These are phyloP conservation scores for Carettochelys insculpta DNA, from an alignment of 2,113 vertebrate species.

Conservation along the genomic window DNA sequence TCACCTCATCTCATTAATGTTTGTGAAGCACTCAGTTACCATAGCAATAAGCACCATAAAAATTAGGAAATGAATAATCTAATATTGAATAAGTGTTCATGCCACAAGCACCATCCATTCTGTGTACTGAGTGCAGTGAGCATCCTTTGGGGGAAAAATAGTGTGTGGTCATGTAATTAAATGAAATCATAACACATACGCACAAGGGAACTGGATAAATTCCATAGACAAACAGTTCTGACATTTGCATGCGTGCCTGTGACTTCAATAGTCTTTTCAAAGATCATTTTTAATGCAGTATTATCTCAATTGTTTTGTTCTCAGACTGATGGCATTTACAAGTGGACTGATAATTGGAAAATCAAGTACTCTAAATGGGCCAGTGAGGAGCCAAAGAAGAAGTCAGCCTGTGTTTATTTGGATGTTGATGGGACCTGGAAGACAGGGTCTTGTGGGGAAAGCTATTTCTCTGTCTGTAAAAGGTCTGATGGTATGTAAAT, in stretches of 20 bases:
- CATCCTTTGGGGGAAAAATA: background rate
- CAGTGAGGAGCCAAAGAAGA: conserved; percentile 81
- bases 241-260: background rate
- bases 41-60: background rate
- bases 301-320: conserved; percentile 13
- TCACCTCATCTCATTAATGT: background rate
- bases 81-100: background rate
- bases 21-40: background rate
- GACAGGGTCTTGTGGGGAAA: conserved; percentile 80
- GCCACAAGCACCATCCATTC: background rate
- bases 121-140: background rate
- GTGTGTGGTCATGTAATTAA: background rate
- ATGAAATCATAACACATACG: background rate
- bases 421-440: conserved; percentile 87
- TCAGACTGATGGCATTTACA: conserved; percentile 78
- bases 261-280: background rate
- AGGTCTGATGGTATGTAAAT: conserved; percentile 78
- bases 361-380: conserved; percentile 84
- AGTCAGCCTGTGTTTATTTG: conserved; percentile 86
- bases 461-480: conserved; percentile 85
- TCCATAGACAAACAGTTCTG: background rate
- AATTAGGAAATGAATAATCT: background rate
- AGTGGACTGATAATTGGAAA: conserved; percentile 85
- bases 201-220: background rate
- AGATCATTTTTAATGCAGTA: background rate